These are phyloP conservation scores for Lepidurus couesii DNA, from an alignment of 1,140 invertebrate species.

Conservation along the genomic window DNA sequence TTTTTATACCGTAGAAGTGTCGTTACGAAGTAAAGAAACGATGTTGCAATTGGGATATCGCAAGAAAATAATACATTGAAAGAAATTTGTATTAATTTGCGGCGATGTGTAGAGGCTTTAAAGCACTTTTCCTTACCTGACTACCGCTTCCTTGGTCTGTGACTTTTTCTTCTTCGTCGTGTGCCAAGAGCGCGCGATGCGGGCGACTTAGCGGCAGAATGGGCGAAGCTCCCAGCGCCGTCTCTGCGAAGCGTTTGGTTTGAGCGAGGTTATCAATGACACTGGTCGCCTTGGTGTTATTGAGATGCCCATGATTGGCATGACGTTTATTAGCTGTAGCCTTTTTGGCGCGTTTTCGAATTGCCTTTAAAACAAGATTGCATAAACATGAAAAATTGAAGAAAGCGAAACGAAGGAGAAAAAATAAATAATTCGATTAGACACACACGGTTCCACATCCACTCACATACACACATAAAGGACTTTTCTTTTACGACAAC, in stretches of 20 bases:
- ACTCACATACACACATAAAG: not conserved
- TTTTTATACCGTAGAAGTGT: too few relatives aligned
- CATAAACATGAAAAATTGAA: not conserved
- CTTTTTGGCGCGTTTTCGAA: conserved; percentile 76
- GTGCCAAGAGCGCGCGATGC: conserved; percentile 42
- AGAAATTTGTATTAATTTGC: too few relatives aligned
- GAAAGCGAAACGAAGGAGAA: not conserved
- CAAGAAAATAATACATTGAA: too few relatives aligned
- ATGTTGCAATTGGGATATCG: too few relatives aligned
- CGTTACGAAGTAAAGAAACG: too few relatives aligned
- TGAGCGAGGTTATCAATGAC: conserved; percentile 79
- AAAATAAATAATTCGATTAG: too few relatives aligned
- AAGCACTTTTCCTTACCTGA: conserved; percentile 42
- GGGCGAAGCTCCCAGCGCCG: conserved; percentile 55
- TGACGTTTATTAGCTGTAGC: conserved; percentile 65
- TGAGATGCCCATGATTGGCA: conserved; percentile 42
- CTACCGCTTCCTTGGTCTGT: conserved; percentile 83
- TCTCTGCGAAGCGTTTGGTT: conserved; percentile 71
- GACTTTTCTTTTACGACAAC: conserved; percentile 1
- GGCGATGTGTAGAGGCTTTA: too few relatives aligned
- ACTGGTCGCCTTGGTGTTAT: conserved; percentile 49
- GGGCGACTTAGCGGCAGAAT: conserved; percentile 38
- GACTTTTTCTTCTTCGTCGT: conserved; percentile 58
- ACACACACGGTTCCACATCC: too few relatives aligned
- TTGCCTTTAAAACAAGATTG: conserved; percentile 51